Evolutionary conservation across 2,888 invertebrate species (phyloP).

Genomic region (Limnephilus lunatus): DNA sequence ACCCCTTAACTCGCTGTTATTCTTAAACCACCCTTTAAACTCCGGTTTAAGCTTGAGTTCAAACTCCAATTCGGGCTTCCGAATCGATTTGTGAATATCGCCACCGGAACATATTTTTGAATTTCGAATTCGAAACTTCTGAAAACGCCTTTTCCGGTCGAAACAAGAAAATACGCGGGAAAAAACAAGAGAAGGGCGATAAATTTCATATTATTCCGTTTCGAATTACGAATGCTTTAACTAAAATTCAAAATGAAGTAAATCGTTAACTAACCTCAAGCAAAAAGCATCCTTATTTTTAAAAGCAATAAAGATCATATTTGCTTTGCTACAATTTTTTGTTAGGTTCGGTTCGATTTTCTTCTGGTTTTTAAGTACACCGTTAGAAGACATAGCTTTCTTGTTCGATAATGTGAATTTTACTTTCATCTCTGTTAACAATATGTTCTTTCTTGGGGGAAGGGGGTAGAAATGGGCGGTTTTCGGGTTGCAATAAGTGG

Average conservation of each 20-base stretch:
- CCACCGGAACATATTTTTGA: conserved; percentile 63
- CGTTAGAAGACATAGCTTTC: conserved; percentile 49
- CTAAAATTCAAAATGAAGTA: background rate
- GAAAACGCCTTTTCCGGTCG: conserved; percentile 62
- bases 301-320: background rate
- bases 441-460: conserved; percentile 40
- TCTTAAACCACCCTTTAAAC: conserved; percentile 4
- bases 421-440: conserved; percentile 51
- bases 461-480: background rate
- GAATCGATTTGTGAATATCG: conserved; percentile 57
- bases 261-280: background rate
- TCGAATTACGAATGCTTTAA: conserved; percentile 55
- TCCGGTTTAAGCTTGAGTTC: background rate
- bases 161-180: conserved; percentile 63
- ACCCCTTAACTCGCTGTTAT: conserved; percentile 33
- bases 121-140: conserved; percentile 60
- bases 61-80: background rate
- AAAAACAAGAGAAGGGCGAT: conserved; percentile 63
- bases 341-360: conserved; percentile 32
- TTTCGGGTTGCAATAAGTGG: conserved; percentile 2
- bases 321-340: background rate
- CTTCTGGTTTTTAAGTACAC: conserved; percentile 54
- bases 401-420: conserved; percentile 56
- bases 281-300: background rate
- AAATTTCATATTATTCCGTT: conserved; percentile 64